Base-by-base conservation (phyloP, 2,113 vertebrate species). In the Garra rufa region DNA sequence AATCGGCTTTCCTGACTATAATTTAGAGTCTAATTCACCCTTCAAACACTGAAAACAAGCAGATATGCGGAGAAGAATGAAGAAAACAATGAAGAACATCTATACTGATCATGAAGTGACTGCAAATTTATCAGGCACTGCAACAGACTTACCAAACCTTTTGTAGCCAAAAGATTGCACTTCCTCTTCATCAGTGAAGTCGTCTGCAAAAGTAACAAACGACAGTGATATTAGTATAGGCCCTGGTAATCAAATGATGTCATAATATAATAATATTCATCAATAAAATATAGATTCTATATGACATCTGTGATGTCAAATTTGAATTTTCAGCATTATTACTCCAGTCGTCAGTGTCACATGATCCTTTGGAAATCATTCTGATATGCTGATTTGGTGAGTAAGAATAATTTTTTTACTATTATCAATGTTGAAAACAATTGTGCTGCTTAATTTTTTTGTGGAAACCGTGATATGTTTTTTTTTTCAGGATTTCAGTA, bases 151-250 rank as follows among this genome's bases (percentile, higher is more conserved):
- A 99, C 98, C 98, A 93, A 99, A 99, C 89, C 98, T 94, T 94
- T 99, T 99, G 90, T 99, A 99, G 86, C 98, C 98, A 83, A 99
- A 99, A 93, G 98, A 99, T 91, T 99, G 98, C 87, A 99, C 97
- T 94, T 99, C 98, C 93, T 99, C 98, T 90, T 99, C 98, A 92
- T 99, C 98, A 67, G 93, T 94, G 88, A 97, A 98, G 89, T 99
- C 97, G 96, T 99, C 98, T 99, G 87, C 1, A 86, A 83, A 91
- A 89, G 90, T 83, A 92, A 59, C n/a, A 67, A 71, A 85, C 41
- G 5, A 17, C 6, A 69, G 65, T 17, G 5, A 44, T 28, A 14
- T 83, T 61, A 85, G 46, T n/a, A 48, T 15, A 28, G 41, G 34
- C 55, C 55, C 21, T 61, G 55, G 2, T 43, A 14, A 59, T 78